Evolutionary conservation across 2,113 vertebrate species (phyloP).

Genomic region (Podilymbus podiceps): DNA sequence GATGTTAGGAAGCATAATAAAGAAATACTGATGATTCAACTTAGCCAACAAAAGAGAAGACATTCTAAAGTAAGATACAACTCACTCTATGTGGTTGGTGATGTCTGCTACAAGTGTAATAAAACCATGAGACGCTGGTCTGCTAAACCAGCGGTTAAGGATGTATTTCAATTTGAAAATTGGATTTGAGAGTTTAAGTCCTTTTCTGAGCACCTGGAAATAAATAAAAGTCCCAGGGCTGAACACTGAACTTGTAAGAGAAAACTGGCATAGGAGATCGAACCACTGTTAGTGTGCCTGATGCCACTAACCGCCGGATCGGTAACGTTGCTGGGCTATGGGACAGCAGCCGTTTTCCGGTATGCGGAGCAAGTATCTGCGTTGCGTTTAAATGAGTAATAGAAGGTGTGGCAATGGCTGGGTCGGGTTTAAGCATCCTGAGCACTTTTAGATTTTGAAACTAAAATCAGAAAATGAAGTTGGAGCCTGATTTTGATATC

Average conservation of each 20-base stretch:
- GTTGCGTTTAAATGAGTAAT: not conserved
- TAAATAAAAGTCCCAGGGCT: not conserved
- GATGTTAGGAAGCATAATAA: not conserved
- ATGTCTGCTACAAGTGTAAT: not conserved
- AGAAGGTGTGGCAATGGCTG: not conserved
- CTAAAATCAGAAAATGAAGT: not conserved
- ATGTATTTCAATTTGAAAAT: not conserved
- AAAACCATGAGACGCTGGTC: not conserved
- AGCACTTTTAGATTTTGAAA: not conserved
- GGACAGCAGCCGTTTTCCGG: not conserved
- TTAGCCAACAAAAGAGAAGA: not conserved
- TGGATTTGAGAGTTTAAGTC: not conserved
- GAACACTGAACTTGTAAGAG: not conserved
- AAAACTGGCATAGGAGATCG: not conserved
- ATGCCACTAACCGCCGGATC: not conserved
- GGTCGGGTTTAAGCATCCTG: not conserved
- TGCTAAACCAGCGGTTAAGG: not conserved
- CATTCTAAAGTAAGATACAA: not conserved
- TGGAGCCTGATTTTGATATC: not conserved
- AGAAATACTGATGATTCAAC: not conserved
- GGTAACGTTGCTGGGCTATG: not conserved
- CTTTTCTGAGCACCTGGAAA: not conserved
- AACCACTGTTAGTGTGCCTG: no score
- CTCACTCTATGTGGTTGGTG: not conserved
- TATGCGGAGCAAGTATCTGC: not conserved